phyloP scores from a whole-genome alignment of 2,113 vertebrate species.

The Addax nasomaculatus region DNA sequence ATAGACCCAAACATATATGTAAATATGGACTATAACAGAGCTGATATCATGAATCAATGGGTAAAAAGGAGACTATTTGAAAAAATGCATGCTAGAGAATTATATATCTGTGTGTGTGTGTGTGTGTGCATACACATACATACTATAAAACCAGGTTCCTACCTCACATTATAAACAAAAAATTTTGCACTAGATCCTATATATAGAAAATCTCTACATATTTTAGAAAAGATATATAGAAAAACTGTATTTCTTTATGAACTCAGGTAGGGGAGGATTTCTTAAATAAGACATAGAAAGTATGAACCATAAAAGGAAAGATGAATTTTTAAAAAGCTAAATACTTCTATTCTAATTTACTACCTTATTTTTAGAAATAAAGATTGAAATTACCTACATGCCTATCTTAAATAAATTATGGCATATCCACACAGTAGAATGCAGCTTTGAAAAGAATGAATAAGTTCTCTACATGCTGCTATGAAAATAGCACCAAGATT shows the following conservation, averaged over 20 bases:
- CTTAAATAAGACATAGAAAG: background rate
- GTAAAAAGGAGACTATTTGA: background rate
- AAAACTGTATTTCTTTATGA: background rate
- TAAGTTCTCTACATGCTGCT: background rate
- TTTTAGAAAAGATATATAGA: background rate
- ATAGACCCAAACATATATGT: background rate
- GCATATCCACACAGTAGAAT: background rate
- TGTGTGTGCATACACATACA: background rate
- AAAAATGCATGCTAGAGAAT: background rate
- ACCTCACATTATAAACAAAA: background rate
- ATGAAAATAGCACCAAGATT: background rate
- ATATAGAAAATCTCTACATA: background rate
- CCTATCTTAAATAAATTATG: background rate
- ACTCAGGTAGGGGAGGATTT: background rate
- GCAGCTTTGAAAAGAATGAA: background rate
- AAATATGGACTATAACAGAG: background rate
- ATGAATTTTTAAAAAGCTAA: background rate
- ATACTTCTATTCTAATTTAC: background rate
- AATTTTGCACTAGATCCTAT: background rate
- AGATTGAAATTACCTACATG: background rate
- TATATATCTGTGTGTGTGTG: background rate
- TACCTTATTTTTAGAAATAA: background rate
- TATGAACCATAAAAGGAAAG: background rate
- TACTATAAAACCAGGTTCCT: background rate
- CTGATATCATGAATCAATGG: background rate